These are phyloP conservation scores for Drosophila sechellia DNA, from an alignment of 1,140 invertebrate species.

Conservation along the genomic window DNA sequence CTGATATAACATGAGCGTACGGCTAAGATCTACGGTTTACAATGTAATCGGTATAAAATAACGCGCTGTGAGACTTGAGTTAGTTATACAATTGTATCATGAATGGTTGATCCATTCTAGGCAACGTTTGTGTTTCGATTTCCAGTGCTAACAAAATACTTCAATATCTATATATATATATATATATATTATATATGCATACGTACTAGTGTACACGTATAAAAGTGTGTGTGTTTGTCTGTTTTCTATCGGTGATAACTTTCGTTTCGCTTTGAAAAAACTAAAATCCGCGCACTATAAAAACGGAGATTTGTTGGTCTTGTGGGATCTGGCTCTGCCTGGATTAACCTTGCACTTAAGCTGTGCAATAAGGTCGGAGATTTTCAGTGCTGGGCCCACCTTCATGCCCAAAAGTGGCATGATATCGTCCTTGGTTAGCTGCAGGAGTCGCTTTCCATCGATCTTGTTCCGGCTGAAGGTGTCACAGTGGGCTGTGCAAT, in stretches of 20 bases:
- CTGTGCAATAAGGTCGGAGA: slow-evolving; percentile 95
- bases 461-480: slow-evolving; percentile 91
- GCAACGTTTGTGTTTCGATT: slow-evolving; percentile 77
- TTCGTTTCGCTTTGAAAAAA: slow-evolving; percentile 47
- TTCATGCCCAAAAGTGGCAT: slow-evolving; percentile 95
- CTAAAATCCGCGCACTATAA: slow-evolving; percentile 75
- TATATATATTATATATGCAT: slow-evolving; percentile 35
- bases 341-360: slow-evolving; percentile 87
- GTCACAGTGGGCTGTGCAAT: slow-evolving; percentile 94
- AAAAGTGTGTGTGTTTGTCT: slow-evolving; percentile 29
- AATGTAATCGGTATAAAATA: slow-evolving; percentile 61
- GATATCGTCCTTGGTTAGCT: slow-evolving; percentile 94
- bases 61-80: slow-evolving; percentile 76
- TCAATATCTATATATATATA: slow-evolving; percentile 37
- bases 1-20: slow-evolving; percentile 73
- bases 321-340: slow-evolving; percentile 77
- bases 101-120: slow-evolving; percentile 67
- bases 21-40: slow-evolving; percentile 36
- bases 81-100: slow-evolving; percentile 72
- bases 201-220: slow-evolving; percentile 42
- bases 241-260: slow-evolving; percentile 52
- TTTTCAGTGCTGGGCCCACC: slow-evolving; percentile 97
- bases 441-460: slow-evolving; percentile 91
- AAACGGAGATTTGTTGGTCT: slow-evolving; percentile 79
- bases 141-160: slow-evolving; percentile 78